A percentile compares a stretch with the other conserved stretches of the same genome.
Conservation (phyloP, 2,113 vertebrate genomes). For the Rallus limicola region DNA sequence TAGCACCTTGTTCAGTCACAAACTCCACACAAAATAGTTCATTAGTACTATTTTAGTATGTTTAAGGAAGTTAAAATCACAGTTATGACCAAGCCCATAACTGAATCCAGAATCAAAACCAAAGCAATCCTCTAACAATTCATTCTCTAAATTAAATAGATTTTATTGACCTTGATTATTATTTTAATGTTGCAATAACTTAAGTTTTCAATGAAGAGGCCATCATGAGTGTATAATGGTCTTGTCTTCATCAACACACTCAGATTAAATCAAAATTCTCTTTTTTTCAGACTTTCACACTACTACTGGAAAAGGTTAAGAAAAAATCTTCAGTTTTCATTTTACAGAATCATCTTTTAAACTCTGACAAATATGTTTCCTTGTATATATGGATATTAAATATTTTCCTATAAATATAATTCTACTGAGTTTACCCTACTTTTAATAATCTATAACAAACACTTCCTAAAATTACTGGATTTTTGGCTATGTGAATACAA, state of each 20-base stretch:
- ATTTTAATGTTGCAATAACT: rapidly evolving
- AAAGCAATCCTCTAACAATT: neutral
- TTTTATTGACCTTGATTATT: neutral
- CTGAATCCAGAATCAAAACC: neutral
- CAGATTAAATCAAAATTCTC: neutral
- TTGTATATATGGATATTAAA: neutral
- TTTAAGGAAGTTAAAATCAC: neutral
- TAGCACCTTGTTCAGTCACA: neutral
- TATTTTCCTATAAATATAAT: neutral
- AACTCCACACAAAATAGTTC: neutral
- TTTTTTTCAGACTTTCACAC: neutral
- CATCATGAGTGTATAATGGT: neutral
- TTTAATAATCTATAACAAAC: neutral
- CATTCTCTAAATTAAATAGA: neutral
- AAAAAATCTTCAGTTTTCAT: neutral
- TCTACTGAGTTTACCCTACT: neutral
- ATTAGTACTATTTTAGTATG: neutral
- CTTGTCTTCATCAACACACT: neutral
- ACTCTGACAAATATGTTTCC: neutral
- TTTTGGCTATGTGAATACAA: neutral
- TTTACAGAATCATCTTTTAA: neutral
- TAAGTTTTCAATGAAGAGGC: neutral
- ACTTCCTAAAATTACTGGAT: neutral
- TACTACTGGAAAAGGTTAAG: neutral
- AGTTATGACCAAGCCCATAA: neutral